Percentiles rank a stretch among this genome's conserved stretches.
Conservation (phyloP, 2,797 vertebrate species). For the Siniperca scherzeri region DNA sequence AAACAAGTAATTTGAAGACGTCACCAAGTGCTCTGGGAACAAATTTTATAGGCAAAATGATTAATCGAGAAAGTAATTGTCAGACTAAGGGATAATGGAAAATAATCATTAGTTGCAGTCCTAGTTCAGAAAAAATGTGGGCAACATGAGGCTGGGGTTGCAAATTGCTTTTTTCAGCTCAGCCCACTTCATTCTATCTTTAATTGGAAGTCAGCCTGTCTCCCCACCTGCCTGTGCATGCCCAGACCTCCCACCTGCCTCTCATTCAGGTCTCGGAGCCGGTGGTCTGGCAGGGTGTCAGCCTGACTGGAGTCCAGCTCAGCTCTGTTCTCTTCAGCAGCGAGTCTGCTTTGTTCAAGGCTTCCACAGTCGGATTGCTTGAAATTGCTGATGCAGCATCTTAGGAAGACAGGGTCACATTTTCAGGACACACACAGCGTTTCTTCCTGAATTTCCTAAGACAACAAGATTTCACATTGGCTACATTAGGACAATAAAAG, state of each 20-base stretch:
- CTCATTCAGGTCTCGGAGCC: conserved; percentile 70
- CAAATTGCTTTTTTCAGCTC: conserved; percentile 42
- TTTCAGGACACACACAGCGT: conserved; percentile 6
- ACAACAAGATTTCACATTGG: conserved; percentile 18
- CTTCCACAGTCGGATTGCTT: conserved; percentile 30
- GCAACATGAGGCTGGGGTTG: conserved; percentile 8
- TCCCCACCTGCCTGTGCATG: conserved; percentile 40
- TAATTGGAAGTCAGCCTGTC: conserved; percentile 63
- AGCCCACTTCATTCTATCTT: conserved; percentile 36
- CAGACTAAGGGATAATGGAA: neutral
- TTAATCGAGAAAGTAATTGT: neutral
- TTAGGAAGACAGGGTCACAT: conserved; percentile 21
- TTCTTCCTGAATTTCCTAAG: conserved; percentile 3
- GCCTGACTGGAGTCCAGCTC: conserved; percentile 43
- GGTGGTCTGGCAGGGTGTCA: conserved; percentile 66
- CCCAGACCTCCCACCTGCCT: conserved; percentile 69
- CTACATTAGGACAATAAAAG: neutral
- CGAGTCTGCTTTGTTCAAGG: conserved; percentile 35
- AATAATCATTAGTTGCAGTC: conserved; percentile 9
- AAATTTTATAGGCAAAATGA: neutral
- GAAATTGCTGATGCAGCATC: conserved; percentile 39
- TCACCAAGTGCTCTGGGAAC: neutral
- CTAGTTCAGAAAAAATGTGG: neutral
- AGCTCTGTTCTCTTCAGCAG: conserved; percentile 27
- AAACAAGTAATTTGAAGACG: neutral